A percentile compares a stretch with the other conserved stretches of the same genome.
phyloP scores from a whole-genome alignment of 2,888 invertebrate species.

The Zeuzera pyrina region DNA sequence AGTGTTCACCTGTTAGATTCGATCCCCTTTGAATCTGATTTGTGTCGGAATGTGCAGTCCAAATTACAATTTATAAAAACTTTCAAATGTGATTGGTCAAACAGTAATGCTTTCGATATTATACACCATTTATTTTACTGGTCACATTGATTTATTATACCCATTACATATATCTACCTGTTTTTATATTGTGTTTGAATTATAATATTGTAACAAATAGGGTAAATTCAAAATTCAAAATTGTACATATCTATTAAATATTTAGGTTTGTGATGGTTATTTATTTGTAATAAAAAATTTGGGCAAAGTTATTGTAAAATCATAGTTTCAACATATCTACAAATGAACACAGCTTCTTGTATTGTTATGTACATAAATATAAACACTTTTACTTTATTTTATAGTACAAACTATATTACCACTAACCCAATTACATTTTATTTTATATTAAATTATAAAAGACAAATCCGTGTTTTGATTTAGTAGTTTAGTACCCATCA shows the following conservation, averaged over 20 bases:
- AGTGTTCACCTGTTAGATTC: slow-evolving; percentile 49
- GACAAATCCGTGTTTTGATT: slow-evolving; percentile 68
- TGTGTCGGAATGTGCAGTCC: slow-evolving; percentile 37
- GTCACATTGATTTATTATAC: slow-evolving; percentile 2
- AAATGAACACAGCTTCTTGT: background rate
- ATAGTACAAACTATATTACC: slow-evolving; percentile 45
- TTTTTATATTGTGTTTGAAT: slow-evolving; percentile 1
- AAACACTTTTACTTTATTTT: slow-evolving; percentile 12
- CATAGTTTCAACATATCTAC: background rate
- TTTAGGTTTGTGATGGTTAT: background rate
- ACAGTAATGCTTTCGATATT: background rate
- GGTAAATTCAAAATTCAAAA: slow-evolving; percentile 15
- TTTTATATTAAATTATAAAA: slow-evolving; percentile 65
- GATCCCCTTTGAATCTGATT: slow-evolving; percentile 42
- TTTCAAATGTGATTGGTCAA: background rate
- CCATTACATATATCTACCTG: slow-evolving; percentile 5
- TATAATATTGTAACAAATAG: slow-evolving; percentile 10
- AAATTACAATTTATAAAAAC: slow-evolving; percentile 8
- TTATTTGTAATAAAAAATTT: background rate
- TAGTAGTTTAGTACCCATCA: slow-evolving; percentile 67
- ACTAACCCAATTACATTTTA: slow-evolving; percentile 40
- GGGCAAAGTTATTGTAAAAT: background rate
- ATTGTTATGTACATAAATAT: slow-evolving; percentile 4
- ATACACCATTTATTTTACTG: background rate
- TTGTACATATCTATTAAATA: slow-evolving; percentile 21